phyloP scores from a whole-genome alignment of 2,888 invertebrate species.

The Lasioglossum lativentre region DNA sequence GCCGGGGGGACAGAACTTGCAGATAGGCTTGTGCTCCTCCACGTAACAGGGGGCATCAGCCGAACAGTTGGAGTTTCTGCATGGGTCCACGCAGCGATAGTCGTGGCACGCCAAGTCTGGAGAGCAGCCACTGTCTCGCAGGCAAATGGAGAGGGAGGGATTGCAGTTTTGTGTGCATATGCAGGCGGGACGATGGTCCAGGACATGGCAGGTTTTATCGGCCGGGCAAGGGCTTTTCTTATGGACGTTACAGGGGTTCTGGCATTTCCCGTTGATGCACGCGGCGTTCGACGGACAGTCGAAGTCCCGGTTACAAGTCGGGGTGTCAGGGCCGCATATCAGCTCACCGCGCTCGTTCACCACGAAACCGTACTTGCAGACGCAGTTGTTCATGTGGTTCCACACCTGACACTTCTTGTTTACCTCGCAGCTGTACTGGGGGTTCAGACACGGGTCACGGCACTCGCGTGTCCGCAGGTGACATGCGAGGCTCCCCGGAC shows the following conservation, averaged over 20 bases:
- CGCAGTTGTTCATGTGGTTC: constrained; percentile 93
- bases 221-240: constrained; percentile 88
- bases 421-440: constrained; percentile 90
- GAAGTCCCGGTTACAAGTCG: constrained; percentile 92
- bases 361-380: constrained; percentile 95
- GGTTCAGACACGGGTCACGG: constrained; percentile 91
- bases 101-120: constrained; percentile 93
- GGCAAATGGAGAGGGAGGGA: constrained; percentile 94
- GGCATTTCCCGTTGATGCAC: constrained; percentile 93
- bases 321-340: constrained; percentile 92
- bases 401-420: constrained; percentile 96
- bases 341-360: constrained; percentile 95
- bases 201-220: constrained; percentile 94
- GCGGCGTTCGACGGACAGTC: constrained; percentile 95
- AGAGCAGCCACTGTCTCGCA: constrained; percentile 95
- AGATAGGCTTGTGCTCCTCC: constrained; percentile 97
- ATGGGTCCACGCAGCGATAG: constrained; percentile 96
- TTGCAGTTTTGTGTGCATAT: constrained; percentile 95
- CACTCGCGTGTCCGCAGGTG: constrained; percentile 90
- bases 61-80: constrained; percentile 93
- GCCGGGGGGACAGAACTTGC: constrained; percentile 98
- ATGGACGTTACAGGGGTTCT: constrained; percentile 92
- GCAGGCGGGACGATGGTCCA: constrained; percentile 94
- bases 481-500: constrained; percentile 91
- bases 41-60: constrained; percentile 95